These are phyloP conservation scores for Hydriomena furcata DNA, from an alignment of 2,888 invertebrate species.

Conservation along the genomic window DNA sequence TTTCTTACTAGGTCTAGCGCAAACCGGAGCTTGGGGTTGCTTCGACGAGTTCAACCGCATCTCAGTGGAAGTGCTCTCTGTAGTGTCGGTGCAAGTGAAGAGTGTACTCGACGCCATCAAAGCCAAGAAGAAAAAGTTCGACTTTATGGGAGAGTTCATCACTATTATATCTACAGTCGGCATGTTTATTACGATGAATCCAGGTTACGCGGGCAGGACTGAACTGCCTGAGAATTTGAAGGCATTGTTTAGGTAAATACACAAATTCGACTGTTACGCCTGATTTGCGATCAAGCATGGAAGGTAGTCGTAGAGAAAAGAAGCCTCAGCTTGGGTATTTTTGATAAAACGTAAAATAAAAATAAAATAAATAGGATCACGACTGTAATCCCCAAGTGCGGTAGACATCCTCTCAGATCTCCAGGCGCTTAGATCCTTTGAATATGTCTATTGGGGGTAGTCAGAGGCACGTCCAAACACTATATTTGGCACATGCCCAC, in stretches of 20 bases:
- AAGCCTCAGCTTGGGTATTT: too few relatives aligned
- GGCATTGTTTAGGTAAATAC: slow-evolving; percentile 83
- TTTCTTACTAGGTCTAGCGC: slow-evolving; percentile 86
- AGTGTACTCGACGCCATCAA: slow-evolving; percentile 94
- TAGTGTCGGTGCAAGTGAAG: slow-evolving; percentile 97
- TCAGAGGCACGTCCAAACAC: too few relatives aligned
- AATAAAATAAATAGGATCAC: too few relatives aligned
- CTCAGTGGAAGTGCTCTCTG: slow-evolving; percentile 96
- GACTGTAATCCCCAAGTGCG: too few relatives aligned
- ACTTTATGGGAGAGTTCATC: slow-evolving; percentile 93
- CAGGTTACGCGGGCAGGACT: slow-evolving; percentile 96
- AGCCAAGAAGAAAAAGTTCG: slow-evolving; percentile 89
- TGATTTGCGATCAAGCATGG: too few relatives aligned
- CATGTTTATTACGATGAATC: slow-evolving; percentile 98
- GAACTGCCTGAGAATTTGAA: slow-evolving; percentile 93
- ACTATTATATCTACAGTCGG: slow-evolving; percentile 90
- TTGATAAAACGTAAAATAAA: too few relatives aligned
- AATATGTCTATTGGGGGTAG: too few relatives aligned
- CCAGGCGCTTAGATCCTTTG: too few relatives aligned
- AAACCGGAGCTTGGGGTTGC: slow-evolving; percentile 98
- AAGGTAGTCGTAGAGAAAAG: too few relatives aligned
- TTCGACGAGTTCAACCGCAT: slow-evolving; percentile 98
- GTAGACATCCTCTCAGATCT: too few relatives aligned
- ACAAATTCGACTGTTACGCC: not conserved
- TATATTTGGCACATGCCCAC: too few relatives aligned